Conservation (phyloP, 2,797 vertebrate species). For the Artibeus jamaicensis region DNA sequence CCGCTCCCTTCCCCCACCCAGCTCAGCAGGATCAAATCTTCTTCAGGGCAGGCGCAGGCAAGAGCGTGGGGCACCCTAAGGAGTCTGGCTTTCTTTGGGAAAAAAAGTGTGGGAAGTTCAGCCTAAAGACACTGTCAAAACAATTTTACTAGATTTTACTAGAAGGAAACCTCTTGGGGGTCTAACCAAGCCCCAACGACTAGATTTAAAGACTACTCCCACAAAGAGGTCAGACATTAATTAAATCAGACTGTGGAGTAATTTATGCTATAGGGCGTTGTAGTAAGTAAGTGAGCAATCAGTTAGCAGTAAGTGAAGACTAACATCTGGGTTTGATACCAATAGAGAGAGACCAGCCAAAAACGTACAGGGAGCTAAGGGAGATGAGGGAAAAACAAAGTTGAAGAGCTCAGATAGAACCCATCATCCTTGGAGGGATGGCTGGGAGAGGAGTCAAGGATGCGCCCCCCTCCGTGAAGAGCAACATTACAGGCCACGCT, state of each 20-base stretch:
- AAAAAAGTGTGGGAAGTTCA: background rate
- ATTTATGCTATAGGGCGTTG: background rate
- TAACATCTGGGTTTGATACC: background rate
- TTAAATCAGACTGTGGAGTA: background rate
- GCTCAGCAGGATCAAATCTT: background rate
- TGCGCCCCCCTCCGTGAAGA: background rate
- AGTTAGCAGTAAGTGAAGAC: background rate
- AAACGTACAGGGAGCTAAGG: background rate
- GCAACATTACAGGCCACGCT: background rate
- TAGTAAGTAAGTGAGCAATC: background rate
- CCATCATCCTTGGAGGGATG: background rate
- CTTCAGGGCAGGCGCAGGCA: background rate
- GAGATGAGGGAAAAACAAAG: background rate
- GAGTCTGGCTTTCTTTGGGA: background rate
- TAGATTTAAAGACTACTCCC: background rate
- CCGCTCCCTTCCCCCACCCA: background rate
- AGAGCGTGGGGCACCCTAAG: background rate
- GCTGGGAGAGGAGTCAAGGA: accelerated
- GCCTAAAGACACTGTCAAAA: background rate
- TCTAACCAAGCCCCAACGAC: background rate
- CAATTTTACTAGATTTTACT: background rate
- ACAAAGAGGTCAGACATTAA: background rate
- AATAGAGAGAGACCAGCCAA: background rate
- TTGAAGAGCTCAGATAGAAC: background rate
- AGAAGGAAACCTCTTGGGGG: background rate